These are phyloP conservation scores for Nebria salina DNA, from an alignment of 2,888 invertebrate species.

Conservation along the genomic window DNA sequence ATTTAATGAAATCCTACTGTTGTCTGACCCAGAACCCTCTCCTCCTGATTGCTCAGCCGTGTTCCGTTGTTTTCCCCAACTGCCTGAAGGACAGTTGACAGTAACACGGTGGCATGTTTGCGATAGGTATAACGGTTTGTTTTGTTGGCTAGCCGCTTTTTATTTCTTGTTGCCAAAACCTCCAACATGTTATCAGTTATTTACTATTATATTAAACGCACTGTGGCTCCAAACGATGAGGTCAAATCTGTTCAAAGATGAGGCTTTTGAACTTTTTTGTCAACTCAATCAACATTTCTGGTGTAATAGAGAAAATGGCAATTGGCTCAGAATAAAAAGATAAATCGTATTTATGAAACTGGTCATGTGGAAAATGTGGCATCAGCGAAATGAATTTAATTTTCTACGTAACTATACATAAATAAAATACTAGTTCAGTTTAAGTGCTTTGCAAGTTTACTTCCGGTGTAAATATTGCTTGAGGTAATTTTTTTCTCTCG, in stretches of 20 bases:
- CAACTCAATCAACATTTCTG: background rate
- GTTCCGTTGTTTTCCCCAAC: background rate
- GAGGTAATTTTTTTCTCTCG: too few relatives aligned
- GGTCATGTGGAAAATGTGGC: background rate
- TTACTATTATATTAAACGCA: too few relatives aligned
- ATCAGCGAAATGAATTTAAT: background rate
- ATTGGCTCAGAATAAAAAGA: background rate
- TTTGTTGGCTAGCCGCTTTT: background rate
- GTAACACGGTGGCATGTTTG: background rate
- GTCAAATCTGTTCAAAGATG: background rate
- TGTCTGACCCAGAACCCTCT: background rate
- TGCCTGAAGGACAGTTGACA: conserved; percentile 7
- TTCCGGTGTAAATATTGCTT: too few relatives aligned
- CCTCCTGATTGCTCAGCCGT: background rate
- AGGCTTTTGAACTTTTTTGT: background rate
- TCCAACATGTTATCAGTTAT: too few relatives aligned
- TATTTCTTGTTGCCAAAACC: too few relatives aligned
- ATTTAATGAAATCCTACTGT: conserved; percentile 7
- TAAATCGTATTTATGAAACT: background rate
- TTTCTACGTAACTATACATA: too few relatives aligned
- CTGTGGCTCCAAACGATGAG: too few relatives aligned
- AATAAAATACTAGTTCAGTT: too few relatives aligned
- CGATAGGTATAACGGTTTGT: background rate
- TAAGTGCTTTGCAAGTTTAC: too few relatives aligned
- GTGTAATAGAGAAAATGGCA: background rate